Conservation (phyloP, 2,797 vertebrate genomes). For the Phaenicophaeus curvirostris region DNA sequence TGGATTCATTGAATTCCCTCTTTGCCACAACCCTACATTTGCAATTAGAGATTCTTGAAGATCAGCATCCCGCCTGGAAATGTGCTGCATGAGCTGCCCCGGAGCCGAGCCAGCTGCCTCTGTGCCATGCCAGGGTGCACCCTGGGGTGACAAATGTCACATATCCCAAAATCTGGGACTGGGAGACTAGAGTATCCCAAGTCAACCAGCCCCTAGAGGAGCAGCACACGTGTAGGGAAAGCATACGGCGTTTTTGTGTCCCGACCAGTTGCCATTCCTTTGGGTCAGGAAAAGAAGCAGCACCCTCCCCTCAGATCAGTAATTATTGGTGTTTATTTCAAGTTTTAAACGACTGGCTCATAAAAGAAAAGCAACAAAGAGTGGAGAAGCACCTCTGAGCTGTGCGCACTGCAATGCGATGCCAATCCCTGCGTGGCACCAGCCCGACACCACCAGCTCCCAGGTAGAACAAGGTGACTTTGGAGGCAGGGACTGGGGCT, state of each 20-base stretch:
- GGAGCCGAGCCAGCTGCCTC: background rate
- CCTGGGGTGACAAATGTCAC: background rate
- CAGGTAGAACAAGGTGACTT: rapidly evolving
- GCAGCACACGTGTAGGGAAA: background rate
- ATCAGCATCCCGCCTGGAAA: background rate
- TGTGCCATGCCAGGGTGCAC: rapidly evolving
- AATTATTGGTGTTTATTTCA: background rate
- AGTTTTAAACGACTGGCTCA: background rate
- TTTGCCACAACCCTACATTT: background rate
- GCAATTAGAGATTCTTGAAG: background rate
- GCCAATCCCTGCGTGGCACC: rapidly evolving
- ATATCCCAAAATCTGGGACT: background rate
- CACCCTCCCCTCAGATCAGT: background rate
- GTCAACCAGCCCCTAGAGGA: rapidly evolving
- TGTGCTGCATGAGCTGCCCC: rapidly evolving
- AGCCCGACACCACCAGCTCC: rapidly evolving
- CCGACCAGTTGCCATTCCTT: background rate
- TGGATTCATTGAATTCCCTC: conserved; percentile 33
- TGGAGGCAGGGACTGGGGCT: rapidly evolving
- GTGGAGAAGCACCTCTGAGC: background rate
- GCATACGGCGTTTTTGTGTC: background rate
- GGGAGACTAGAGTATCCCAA: rapidly evolving
- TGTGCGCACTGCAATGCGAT: rapidly evolving
- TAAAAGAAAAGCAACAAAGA: background rate
- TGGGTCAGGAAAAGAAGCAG: background rate